Conservation (phyloP, 1,140 invertebrate species). For the Drosophila aff. region DNA sequence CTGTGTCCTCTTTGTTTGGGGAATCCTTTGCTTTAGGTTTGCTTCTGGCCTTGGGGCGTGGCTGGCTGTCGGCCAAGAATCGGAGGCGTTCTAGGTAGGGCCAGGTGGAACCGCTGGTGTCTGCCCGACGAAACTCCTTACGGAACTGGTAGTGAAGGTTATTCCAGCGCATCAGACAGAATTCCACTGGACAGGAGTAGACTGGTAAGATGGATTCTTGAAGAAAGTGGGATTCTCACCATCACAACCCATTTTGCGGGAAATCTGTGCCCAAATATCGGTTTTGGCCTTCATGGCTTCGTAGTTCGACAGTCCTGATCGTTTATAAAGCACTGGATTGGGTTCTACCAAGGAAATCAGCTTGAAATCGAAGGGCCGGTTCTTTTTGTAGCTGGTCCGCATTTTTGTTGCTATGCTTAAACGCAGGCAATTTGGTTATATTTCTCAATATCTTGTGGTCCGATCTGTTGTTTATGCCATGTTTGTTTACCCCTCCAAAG, state of each 20-base stretch:
- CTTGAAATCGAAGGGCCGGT: conserved; percentile 81
- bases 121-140: conserved; percentile 62
- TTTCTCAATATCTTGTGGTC: background rate
- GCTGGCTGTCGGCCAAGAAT: conserved; percentile 49
- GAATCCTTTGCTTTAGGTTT: conserved; percentile 16
- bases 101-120: conserved; percentile 67
- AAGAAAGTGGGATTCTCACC: conserved; percentile 32
- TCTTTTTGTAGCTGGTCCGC: conserved; percentile 81
- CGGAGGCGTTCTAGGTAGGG: conserved; percentile 70
- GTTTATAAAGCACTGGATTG: conserved; percentile 65
- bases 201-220: background rate
- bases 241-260: conserved; percentile 59
- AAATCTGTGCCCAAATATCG: conserved; percentile 69
- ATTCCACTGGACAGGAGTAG: conserved; percentile 45
- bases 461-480: conserved; percentile 1
- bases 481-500: conserved; percentile 15
- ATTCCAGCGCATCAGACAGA: conserved; percentile 81
- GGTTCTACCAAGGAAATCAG: conserved; percentile 75
- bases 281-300: conserved; percentile 79
- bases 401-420: conserved; percentile 14
- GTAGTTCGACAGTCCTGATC: conserved; percentile 70
- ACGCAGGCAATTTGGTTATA: background rate
- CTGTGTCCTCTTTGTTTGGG: background rate
- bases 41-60: conserved; percentile 12
- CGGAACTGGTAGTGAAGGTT: conserved; percentile 75